These are phyloP conservation scores for Maconellicoccus hirsutus DNA, from an alignment of 1,140 invertebrate species.

Conservation along the genomic window DNA sequence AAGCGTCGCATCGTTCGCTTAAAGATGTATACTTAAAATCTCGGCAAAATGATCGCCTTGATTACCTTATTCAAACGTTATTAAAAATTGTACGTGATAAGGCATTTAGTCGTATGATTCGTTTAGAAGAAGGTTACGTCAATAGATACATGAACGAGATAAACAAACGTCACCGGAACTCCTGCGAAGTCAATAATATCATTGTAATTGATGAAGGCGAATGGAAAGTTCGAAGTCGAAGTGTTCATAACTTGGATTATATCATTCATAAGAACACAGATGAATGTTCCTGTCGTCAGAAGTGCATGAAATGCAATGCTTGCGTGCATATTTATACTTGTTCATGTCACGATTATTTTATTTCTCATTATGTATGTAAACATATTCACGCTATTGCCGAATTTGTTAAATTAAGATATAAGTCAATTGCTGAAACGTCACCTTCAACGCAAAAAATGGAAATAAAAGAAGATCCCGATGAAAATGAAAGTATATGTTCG, in stretches of 20 bases:
- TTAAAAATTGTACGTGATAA: neutral
- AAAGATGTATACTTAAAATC: constrained; percentile 23
- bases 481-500: no score
- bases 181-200: neutral
- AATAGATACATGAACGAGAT: neutral
- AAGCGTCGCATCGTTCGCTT: constrained; percentile 22
- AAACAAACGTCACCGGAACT: neutral
- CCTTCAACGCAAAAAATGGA: no score
- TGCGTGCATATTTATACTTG: constrained; percentile 17
- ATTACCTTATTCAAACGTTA: neutral
- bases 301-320: neutral
- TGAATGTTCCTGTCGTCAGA: constrained; percentile 7
- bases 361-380: constrained; percentile 2
- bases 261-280: constrained; percentile 8
- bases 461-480: no score
- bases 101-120: neutral
- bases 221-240: neutral
- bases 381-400: neutral
- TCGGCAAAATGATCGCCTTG: constrained; percentile 20
- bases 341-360: constrained; percentile 9
- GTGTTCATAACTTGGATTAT: constrained; percentile 12
- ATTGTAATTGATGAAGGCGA: neutral
- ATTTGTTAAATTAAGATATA: no score
- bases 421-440: no score
- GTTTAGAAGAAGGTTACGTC: neutral